Evolutionary conservation across 2,113 vertebrate species (phyloP).

Genomic region (Oxygymnocypris stewartii): DNA sequence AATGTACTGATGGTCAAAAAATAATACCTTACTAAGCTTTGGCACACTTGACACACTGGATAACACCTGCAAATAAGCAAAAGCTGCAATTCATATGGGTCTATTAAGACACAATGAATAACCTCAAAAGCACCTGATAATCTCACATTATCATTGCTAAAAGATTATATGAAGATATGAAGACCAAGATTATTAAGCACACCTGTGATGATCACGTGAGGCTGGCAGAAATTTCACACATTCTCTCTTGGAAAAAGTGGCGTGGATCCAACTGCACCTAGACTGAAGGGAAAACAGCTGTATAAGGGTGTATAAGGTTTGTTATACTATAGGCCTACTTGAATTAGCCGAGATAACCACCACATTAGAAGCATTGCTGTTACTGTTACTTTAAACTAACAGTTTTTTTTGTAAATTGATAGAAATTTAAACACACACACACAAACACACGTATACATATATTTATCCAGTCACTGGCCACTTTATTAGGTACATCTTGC

Average conservation of each 20-base stretch:
- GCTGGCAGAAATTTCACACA: conserved; percentile 85
- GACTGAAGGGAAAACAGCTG: conserved; percentile 71
- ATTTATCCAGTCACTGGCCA: too few species aligned
- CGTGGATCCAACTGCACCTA: conserved; percentile 89
- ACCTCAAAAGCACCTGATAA: not conserved
- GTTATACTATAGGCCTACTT: not conserved
- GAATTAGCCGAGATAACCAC: not conserved
- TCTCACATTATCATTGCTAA: not conserved
- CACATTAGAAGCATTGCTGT: not conserved
- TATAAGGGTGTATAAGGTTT: too few species aligned
- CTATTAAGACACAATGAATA: not conserved
- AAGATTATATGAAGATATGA: not conserved
- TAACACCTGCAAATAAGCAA: conserved; percentile 79
- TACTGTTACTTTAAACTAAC: not conserved
- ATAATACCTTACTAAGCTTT: conserved; percentile 90
- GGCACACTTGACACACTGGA: conserved; percentile 88
- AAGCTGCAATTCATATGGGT: conserved; percentile 1
- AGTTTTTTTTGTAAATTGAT: too few species aligned
- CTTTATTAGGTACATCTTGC: too few species aligned
- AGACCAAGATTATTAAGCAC: conserved; percentile 38
- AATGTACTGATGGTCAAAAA: not conserved
- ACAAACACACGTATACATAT: too few species aligned
- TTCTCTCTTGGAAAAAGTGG: conserved; percentile 88
- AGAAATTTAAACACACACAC: too few species aligned
- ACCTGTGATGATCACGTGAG: conserved; percentile 86